Base-by-base conservation (phyloP, 2,888 invertebrate species). In the Malachius bipustulatus region DNA sequence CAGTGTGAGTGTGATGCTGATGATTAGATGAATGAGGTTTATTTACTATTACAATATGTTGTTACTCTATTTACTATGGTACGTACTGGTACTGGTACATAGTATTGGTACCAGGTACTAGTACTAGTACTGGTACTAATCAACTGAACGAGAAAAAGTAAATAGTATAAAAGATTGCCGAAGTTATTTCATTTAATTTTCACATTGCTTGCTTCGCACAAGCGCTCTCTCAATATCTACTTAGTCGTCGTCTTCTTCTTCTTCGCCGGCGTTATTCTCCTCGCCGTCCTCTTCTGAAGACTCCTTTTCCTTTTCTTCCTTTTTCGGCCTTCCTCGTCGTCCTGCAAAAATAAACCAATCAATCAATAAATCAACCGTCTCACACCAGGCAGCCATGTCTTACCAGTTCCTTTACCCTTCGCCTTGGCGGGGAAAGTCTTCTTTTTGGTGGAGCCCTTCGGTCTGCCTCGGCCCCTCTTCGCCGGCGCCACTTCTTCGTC, bases 401-500 rank as follows among this genome's bases (percentile, higher is more conserved):
- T 30, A 39, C 45, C 42, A 31, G 43, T 33, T 27, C 42, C 38
- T 6, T 19, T 19, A 8, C 41, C 34, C 46, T 62, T 63, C n/a
- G 59, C 53, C 48, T 66, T 65, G 8, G 62, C 48, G 48, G 52
- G 51, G 12, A 57, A 54, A 6, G 42, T 35, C 56, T 66, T 69
- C 56, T 57, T 62, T 53, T 68, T 70, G 30, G 62, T 65, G 33
- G 66, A 61, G 14, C 70, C 70, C 49, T 70, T 70, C 16, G 71
- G 71, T 40, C 71, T 57, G 28, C 71, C 71, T 26, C 71, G 62
- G 6, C 70, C 70, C 34, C 70, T 54, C 48, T 71, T 71, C 13
- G 63, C 66, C 26, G 69, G 66, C 8, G 54, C 44, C 4, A 50
- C 47, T 4, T 48, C 51, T 28, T 57, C 56, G 6, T 55, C 56